Percentiles rank a stretch among this genome's conserved stretches.
Evolutionary conservation across 2,113 vertebrate genomes (phyloP).

Genomic region (Ondatra zibethicus): DNA sequence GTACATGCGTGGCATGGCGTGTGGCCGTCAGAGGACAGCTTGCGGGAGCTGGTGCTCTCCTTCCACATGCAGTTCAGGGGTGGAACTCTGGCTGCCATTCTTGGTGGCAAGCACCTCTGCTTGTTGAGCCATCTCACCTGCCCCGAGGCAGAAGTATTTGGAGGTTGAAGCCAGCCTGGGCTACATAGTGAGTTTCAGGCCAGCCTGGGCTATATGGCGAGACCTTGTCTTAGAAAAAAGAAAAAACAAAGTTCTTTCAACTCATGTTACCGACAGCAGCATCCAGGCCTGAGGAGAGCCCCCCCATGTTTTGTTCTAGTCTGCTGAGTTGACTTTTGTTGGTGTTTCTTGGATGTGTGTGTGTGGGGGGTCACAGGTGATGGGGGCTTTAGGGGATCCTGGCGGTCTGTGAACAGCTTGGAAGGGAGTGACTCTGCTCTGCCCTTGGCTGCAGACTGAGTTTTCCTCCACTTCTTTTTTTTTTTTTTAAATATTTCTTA

Average conservation of each 20-base stretch:
- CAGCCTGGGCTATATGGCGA: background rate
- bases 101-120: background rate
- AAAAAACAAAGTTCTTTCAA: background rate
- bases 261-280: background rate
- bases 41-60: background rate
- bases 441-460: background rate
- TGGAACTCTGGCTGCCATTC: background rate
- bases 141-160: background rate
- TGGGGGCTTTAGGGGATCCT: fast-evolving
- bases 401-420: background rate
- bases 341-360: background rate
- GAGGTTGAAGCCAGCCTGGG: background rate
- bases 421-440: background rate
- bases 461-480: too few relatives aligned
- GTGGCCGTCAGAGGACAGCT: background rate
- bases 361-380: too few relatives aligned
- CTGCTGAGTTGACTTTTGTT: background rate
- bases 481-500: too few relatives aligned
- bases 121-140: background rate
- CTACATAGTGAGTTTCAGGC: background rate
- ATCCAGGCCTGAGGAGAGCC: background rate
- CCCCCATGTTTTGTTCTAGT: background rate
- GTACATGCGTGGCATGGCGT: fast-evolving
- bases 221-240: background rate
- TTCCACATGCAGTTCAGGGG: background rate